These are phyloP conservation scores for Pteropus alecto DNA, from an alignment of 2,113 vertebrate genomes.

Conservation along the genomic window DNA sequence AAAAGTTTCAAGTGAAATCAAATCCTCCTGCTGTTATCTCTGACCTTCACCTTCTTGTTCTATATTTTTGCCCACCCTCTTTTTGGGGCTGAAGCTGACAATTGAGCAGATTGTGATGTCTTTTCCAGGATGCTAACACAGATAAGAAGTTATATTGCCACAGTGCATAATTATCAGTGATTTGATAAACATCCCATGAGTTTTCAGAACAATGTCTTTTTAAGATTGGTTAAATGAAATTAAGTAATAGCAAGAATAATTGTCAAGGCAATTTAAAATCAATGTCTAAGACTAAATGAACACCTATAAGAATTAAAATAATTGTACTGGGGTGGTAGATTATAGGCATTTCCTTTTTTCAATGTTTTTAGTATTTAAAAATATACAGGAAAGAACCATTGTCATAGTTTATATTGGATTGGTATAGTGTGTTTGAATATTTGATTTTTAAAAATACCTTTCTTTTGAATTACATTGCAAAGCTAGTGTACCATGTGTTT, in stretches of 20 bases:
- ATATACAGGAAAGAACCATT: not conserved
- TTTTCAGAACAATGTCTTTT: conserved; percentile 31
- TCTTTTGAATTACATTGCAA: not conserved
- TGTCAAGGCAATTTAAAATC: not conserved
- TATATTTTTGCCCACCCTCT: not conserved
- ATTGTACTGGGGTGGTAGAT: not conserved
- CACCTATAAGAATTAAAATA: not conserved
- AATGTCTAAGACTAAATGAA: not conserved
- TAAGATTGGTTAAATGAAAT: not conserved
- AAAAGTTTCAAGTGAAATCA: not conserved
- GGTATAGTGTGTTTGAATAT: not conserved
- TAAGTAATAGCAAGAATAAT: not conserved
- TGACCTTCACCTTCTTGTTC: not conserved
- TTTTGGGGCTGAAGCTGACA: not conserved
- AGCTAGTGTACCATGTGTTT: not conserved
- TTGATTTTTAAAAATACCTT: not conserved
- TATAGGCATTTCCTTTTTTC: not conserved
- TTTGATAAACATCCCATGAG: not conserved
- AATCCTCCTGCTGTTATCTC: not conserved
- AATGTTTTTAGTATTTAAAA: not conserved
- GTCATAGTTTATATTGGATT: not conserved
- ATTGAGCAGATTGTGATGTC: not conserved
- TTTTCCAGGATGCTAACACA: not conserved
- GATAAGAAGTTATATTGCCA: not conserved
- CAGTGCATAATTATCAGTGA: not conserved